Evolutionary conservation across 1,140 invertebrate species (phyloP).

Genomic region (Drosophila novamexicana): DNA sequence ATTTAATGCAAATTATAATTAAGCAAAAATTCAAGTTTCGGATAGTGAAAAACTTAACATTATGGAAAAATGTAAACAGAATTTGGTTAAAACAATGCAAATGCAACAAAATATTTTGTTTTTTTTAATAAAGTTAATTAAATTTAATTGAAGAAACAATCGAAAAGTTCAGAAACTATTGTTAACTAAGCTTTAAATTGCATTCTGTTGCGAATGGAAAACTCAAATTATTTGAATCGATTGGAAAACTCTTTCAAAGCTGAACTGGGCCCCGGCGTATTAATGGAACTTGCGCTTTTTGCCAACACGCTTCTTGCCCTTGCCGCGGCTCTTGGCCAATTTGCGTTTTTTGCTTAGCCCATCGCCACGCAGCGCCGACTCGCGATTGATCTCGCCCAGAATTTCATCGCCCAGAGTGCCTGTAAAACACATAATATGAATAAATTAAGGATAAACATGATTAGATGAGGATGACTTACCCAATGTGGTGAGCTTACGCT

Average conservation of each 20-base stretch:
- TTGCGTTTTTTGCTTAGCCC: conserved; percentile 85
- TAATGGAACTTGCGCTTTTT: conserved; percentile 86
- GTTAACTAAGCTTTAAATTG: neutral
- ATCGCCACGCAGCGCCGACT: conserved; percentile 78
- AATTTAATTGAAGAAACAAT: conserved; percentile 16
- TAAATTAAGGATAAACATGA: too few relatives aligned
- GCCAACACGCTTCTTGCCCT: conserved; percentile 84
- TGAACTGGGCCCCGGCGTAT: conserved; percentile 54
- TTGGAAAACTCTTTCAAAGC: neutral
- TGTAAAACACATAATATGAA: conserved; percentile 9
- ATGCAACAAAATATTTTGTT: conserved; percentile 12
- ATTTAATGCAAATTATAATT: neutral
- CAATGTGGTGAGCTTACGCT: conserved; percentile 90
- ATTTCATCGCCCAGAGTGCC: conserved; percentile 91
- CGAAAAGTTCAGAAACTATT: conserved; percentile 10
- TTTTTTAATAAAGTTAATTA: conserved; percentile 6
- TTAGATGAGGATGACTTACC: conserved; percentile 81
- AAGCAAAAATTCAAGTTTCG: conserved; percentile 9
- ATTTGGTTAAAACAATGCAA: conserved; percentile 21
- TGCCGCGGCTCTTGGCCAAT: conserved; percentile 83
- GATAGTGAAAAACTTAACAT: conserved; percentile 38
- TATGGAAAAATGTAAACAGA: conserved; percentile 17
- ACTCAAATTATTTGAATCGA: neutral
- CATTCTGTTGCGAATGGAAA: conserved; percentile 12
- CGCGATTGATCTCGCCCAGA: conserved; percentile 86